A percentile compares a stretch with the other conserved stretches of the same genome.
phyloP scores from a whole-genome alignment of 2,888 invertebrate species.

The Scaptomyza cyrtandrae region DNA sequence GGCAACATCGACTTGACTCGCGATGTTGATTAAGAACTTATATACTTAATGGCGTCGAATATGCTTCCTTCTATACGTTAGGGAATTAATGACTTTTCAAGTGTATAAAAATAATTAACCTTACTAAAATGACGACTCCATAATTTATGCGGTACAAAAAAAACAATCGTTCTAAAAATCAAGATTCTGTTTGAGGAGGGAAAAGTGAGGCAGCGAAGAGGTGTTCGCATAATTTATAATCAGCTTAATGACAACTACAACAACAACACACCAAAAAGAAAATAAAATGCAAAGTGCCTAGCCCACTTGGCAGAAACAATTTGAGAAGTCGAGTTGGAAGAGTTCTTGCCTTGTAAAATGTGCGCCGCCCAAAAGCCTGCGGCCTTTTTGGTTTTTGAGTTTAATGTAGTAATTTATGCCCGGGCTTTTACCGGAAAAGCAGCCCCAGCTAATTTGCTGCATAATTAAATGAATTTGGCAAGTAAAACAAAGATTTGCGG shows the following conservation, averaged over 20 bases:
- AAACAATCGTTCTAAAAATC: constrained; percentile 35
- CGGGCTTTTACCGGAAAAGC: constrained; percentile 30
- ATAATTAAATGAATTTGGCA: constrained; percentile 74
- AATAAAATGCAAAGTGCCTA: constrained; percentile 20
- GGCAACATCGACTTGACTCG: too few species aligned
- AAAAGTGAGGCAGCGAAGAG: not conserved
- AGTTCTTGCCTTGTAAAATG: constrained; percentile 24
- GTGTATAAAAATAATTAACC: not conserved
- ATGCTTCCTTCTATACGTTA: too few species aligned
- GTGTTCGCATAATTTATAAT: constrained; percentile 73
- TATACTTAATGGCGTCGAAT: too few species aligned
- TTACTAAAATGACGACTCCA: constrained; percentile 11
- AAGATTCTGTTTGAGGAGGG: constrained; percentile 11
- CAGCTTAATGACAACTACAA: constrained; percentile 77
- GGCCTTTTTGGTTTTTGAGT: constrained; percentile 69
- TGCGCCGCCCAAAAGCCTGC: constrained; percentile 57
- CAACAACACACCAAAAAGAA: constrained; percentile 28
- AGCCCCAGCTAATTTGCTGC: constrained; percentile 69
- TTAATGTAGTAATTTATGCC: constrained; percentile 75
- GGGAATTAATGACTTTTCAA: too few species aligned
- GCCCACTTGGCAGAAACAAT: constrained; percentile 15
- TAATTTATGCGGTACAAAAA: constrained; percentile 38
- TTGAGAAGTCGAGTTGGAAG: constrained; percentile 20
- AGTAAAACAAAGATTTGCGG: constrained; percentile 70
- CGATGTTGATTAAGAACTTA: too few species aligned